Base-by-base conservation (phyloP, 2,888 invertebrate species). In the Dorcus hopei region DNA sequence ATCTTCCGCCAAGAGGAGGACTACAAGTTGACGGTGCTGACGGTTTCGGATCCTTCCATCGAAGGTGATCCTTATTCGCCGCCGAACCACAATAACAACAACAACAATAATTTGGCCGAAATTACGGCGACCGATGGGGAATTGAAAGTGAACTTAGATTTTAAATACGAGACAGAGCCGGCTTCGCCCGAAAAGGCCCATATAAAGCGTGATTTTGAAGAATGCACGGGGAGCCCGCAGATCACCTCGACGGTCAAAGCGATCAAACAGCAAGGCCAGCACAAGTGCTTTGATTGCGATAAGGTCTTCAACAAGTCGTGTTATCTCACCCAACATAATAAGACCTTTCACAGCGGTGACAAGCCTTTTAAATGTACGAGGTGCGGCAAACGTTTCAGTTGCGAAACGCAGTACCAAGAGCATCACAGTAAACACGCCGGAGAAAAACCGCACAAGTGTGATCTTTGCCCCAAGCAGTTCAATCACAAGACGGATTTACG, bases 401-500 rank as follows among this genome's bases (percentile, higher is more conserved):
- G 84, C 72, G 88, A 89, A 68, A 81, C 82, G 26, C 82, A 85
- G n/a, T 89, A 88, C 73, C 83, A 86, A 64, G 86, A 87, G 69
- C 94, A 95, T 75, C 81, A 87, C 72, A 81, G 82, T 38, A 91
- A 92, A 73, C 93, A 93, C 76, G 85, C 87, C 11, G 88, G 89
- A 59, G 89, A 92, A 63, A 93, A 94, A 74, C 92, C 93, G 9
- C 90, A 90, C 80, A 92, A 93, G 80, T 95, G 94, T 80, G 86
- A 86, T 59, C 82, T 85, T 61, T 94, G 93, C 72, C 91, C 91
- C 14, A 94, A 94, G 77, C 90, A 91, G 70, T 95, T 94, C 79
- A 93, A 93, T 75, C 93, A 94, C 80, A 94, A 93, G 79, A 93
- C 93, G 54, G 94, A 95, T 76, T 81, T 94, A 70, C 84, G 92